Conservation (phyloP, 2,113 vertebrate species). For the Pygoscelis adeliae region DNA sequence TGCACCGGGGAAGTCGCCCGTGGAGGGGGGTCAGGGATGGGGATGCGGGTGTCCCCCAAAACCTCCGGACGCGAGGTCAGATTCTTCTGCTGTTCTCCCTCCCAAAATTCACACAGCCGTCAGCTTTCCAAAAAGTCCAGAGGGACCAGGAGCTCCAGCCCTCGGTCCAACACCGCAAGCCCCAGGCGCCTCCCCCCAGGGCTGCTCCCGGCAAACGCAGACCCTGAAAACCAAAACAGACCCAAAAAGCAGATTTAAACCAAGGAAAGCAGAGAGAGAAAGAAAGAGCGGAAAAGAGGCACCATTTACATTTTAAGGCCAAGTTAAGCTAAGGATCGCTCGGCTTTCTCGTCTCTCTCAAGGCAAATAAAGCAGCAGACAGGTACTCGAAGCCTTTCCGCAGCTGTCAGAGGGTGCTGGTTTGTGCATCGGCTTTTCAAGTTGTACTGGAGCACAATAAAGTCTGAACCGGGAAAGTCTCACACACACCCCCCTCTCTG, state of each 20-base stretch:
- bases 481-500: neutral
- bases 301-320: neutral
- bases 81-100: rapidly evolving
- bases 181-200: too few relatives aligned
- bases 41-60: neutral
- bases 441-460: rapidly evolving
- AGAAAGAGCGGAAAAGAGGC: neutral
- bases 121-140: rapidly evolving
- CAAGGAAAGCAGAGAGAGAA: neutral
- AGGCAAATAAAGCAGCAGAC: neutral
- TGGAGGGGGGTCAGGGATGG: rapidly evolving
- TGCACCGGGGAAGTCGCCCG: neutral
- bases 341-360: rapidly evolving
- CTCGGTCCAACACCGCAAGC: rapidly evolving
- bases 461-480: neutral
- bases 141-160: neutral
- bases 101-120: rapidly evolving
- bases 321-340: rapidly evolving
- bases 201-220: neutral
- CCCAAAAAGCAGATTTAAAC: neutral
- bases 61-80: rapidly evolving
- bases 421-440: rapidly evolving
- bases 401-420: neutral
- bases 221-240: rapidly evolving
- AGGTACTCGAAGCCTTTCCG: rapidly evolving